A percentile compares a stretch with the other conserved stretches of the same genome.
These are phyloP conservation scores for Drosophila quadrilineata DNA, from an alignment of 1,140 invertebrate species.

Conservation along the genomic window DNA sequence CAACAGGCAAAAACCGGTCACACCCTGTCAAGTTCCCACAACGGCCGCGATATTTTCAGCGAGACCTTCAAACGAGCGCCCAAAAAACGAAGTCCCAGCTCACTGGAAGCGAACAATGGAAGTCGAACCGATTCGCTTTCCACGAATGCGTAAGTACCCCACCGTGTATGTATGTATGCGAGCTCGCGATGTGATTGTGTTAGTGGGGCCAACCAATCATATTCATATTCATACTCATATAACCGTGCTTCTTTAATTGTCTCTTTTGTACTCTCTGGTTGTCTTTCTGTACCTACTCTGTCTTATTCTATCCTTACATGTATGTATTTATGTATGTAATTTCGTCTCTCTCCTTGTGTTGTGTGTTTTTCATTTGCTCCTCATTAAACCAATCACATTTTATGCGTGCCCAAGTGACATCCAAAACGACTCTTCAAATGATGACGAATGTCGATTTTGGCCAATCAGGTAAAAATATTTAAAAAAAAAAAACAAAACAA, in stretches of 20 bases:
- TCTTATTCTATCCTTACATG: slow-evolving; percentile 21
- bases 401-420: slow-evolving; percentile 67
- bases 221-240: slow-evolving; percentile 3
- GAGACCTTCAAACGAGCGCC: slow-evolving; percentile 45
- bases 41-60: slow-evolving; percentile 59
- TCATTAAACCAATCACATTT: slow-evolving; percentile 63
- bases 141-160: slow-evolving; percentile 67
- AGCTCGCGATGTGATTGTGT: too few species aligned
- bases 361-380: slow-evolving; percentile 67
- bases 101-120: slow-evolving; percentile 70
- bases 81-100: slow-evolving; percentile 49
- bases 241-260: slow-evolving; percentile 36
- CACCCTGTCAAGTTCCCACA: slow-evolving; percentile 43
- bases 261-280: slow-evolving; percentile 21
- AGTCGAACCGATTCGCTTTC: slow-evolving; percentile 69
- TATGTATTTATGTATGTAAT: too few species aligned
- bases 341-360: slow-evolving; percentile 40
- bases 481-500: too few species aligned
- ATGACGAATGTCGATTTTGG: slow-evolving; percentile 80
- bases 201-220: too few species aligned
- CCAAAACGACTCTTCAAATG: slow-evolving; percentile 66
- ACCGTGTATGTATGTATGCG: neutral
- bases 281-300: slow-evolving; percentile 42
- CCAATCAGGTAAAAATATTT: slow-evolving; percentile 78
- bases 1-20: slow-evolving; percentile 60